Conservation (phyloP, 1,140 invertebrate genomes). For the Cydia amplana region DNA sequence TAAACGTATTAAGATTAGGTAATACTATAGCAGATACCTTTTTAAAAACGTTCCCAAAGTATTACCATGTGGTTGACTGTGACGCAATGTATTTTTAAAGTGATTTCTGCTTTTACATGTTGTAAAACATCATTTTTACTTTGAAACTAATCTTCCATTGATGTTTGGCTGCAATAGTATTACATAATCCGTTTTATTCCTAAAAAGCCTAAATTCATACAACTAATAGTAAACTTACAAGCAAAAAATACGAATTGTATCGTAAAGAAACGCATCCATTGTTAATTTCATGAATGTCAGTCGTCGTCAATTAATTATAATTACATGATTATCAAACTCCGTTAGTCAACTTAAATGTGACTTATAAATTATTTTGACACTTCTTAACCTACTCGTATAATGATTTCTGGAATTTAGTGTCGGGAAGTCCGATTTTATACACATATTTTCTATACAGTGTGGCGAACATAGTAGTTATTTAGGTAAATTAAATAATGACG, state of each 20-base stretch:
- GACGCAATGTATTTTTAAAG: no score
- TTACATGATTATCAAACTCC: constrained; percentile 16
- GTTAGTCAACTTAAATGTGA: background rate
- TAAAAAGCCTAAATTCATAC: background rate
- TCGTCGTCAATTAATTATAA: constrained; percentile 12
- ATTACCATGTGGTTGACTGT: no score
- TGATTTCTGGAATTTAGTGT: constrained; percentile 18
- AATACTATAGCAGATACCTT: background rate
- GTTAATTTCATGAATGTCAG: constrained; percentile 9
- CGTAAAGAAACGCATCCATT: constrained; percentile 18
- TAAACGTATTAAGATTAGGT: background rate
- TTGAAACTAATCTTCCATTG: background rate
- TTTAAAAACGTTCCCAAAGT: background rate
- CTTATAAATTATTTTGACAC: constrained; percentile 14
- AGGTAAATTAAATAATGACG: constrained; percentile 5
- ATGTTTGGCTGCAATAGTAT: background rate
- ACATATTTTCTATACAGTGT: background rate
- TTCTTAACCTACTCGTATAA: constrained; percentile 8
- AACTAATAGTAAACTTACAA: constrained; percentile 10
- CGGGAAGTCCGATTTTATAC: constrained; percentile 8
- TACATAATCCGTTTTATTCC: background rate
- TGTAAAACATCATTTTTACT: background rate
- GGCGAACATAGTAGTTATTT: background rate
- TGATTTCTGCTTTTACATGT: background rate
- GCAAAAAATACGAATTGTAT: constrained; percentile 5